Conservation (phyloP, 2,113 vertebrate genomes). For the Pundamilia nyererei region DNA sequence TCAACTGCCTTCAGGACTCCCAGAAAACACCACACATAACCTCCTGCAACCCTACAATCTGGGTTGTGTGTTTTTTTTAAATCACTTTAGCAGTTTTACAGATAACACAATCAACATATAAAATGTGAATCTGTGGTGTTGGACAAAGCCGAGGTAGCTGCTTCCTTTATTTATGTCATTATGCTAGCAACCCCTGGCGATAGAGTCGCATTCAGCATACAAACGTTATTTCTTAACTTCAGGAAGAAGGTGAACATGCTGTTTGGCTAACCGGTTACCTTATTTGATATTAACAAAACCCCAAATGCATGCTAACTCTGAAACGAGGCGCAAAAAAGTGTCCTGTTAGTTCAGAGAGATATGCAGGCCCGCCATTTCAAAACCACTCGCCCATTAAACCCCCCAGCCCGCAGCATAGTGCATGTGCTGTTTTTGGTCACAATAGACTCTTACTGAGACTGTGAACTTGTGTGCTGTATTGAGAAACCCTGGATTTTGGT, state of each 20-base stretch:
- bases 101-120: neutral
- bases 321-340: neutral
- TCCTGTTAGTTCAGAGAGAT: neutral
- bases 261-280: neutral
- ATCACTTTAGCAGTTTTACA: neutral
- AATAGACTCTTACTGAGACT: slow-evolving; percentile 29
- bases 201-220: neutral
- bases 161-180: neutral
- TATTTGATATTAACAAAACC: neutral
- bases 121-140: neutral
- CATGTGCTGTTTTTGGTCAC: slow-evolving; percentile 35
- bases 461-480: slow-evolving; percentile 21
- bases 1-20: neutral
- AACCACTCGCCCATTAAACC: neutral
- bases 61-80: neutral
- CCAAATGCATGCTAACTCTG: neutral
- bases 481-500: slow-evolving; percentile 47
- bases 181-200: neutral
- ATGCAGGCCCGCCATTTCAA: neutral
- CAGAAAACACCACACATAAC: neutral
- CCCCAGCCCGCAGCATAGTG: neutral
- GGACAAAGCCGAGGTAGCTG: neutral
- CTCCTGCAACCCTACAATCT: neutral
- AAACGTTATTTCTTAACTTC: neutral
- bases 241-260: neutral